Conservation (phyloP, 2,797 vertebrate genomes). For the Sebastes aleutianus region DNA sequence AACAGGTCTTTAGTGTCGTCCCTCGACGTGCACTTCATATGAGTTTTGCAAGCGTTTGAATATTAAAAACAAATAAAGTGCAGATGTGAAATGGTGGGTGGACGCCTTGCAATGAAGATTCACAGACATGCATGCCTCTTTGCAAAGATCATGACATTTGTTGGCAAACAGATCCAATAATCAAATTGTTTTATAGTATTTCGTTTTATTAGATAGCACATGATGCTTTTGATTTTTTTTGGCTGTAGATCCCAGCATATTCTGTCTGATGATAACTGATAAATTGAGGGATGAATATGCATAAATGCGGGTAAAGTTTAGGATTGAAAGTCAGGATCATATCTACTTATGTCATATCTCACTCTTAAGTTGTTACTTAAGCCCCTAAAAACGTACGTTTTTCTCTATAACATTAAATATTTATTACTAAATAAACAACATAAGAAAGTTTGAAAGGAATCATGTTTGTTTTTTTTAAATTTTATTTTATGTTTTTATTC, state of each 20-base stretch:
- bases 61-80: background rate
- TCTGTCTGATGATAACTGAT: background rate
- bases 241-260: background rate
- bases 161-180: background rate
- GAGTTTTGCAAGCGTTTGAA: background rate
- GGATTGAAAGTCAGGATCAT: background rate
- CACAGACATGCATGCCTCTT: background rate
- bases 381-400: background rate
- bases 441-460: background rate
- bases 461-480: background rate
- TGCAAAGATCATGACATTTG: background rate
- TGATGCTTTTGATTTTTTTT: no score
- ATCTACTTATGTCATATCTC: background rate
- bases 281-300: background rate
- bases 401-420: background rate
- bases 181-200: background rate
- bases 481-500: background rate
- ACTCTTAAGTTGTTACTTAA: background rate
- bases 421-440: background rate
- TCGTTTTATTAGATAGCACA: background rate
- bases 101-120: background rate
- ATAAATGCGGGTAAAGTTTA: background rate
- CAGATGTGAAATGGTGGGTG: background rate
- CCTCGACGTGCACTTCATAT: background rate
- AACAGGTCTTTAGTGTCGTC: slow-evolving; percentile 43